Evolutionary conservation across 1,140 invertebrate species (phyloP).

Genomic region (Aleiodes sp.): DNA sequence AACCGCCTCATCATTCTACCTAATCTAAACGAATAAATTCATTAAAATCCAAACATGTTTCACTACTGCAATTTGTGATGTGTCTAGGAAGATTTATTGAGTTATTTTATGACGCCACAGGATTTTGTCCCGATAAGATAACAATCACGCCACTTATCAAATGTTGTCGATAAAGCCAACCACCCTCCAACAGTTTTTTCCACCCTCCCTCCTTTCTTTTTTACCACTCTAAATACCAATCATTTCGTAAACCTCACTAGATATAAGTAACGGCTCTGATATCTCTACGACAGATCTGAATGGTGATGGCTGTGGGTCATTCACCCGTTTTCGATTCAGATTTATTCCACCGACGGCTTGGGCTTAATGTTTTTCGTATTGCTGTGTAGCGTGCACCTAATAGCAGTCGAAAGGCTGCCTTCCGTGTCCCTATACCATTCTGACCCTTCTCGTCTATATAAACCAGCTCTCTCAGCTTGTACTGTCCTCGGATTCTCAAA

Average conservation of each 20-base stretch:
- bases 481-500: not conserved
- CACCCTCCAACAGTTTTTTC: no score
- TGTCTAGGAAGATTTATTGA: no score
- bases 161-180: not conserved
- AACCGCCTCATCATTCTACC: no score
- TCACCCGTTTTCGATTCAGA: conserved; percentile 36
- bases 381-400: conserved; percentile 48
- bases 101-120: no score
- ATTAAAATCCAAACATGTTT: no score
- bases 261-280: conserved; percentile 11
- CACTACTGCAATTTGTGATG: no score
- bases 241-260: not conserved
- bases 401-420: conserved; percentile 33
- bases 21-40: no score
- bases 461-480: not conserved
- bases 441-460: not conserved
- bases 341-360: conserved; percentile 26
- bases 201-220: no score
- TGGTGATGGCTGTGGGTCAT: conserved; percentile 11
- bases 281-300: not conserved
- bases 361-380: conserved; percentile 48
- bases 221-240: not conserved
- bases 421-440: conserved; percentile 43
- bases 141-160: not conserved
- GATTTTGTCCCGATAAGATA: no score